phyloP scores from a whole-genome alignment of 2,113 vertebrate genomes.

The Hoplias malabaricus region DNA sequence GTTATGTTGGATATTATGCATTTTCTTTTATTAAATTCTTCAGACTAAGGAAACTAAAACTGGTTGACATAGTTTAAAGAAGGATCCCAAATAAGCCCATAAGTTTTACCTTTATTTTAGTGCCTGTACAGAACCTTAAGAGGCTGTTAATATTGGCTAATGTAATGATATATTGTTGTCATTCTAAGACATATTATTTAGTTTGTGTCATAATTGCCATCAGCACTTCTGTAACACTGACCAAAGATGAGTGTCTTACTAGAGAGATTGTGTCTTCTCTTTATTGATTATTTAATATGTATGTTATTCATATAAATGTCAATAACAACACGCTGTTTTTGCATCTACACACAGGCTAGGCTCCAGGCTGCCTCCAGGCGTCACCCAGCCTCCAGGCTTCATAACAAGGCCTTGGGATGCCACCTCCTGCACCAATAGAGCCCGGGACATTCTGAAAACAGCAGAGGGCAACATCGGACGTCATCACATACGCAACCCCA shows the following conservation, averaged over 20 bases:
- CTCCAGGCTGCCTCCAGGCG: conserved; percentile 67
- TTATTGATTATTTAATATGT: too few relatives aligned
- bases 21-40: too few relatives aligned
- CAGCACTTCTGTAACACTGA: not conserved
- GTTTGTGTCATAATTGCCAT: not conserved
- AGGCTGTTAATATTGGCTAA: not conserved
- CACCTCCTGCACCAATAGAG: conserved; percentile 1
- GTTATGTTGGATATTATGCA: too few relatives aligned
- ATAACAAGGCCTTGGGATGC: conserved; percentile 63
- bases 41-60: too few relatives aligned
- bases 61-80: too few relatives aligned
- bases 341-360: conserved; percentile 62
- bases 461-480: conserved; percentile 42
- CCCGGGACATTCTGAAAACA: conserved; percentile 38
- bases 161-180: not conserved
- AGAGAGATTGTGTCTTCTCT: not conserved
- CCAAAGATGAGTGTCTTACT: not conserved
- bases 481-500: conserved; percentile 77
- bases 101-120: too few relatives aligned
- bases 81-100: too few relatives aligned
- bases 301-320: too few relatives aligned
- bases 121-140: too few relatives aligned
- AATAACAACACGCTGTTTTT: too few relatives aligned
- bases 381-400: conserved; percentile 68
- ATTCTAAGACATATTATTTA: not conserved